These are phyloP conservation scores for Mirounga angustirostris DNA, from an alignment of 2,113 vertebrate genomes.

Conservation along the genomic window DNA sequence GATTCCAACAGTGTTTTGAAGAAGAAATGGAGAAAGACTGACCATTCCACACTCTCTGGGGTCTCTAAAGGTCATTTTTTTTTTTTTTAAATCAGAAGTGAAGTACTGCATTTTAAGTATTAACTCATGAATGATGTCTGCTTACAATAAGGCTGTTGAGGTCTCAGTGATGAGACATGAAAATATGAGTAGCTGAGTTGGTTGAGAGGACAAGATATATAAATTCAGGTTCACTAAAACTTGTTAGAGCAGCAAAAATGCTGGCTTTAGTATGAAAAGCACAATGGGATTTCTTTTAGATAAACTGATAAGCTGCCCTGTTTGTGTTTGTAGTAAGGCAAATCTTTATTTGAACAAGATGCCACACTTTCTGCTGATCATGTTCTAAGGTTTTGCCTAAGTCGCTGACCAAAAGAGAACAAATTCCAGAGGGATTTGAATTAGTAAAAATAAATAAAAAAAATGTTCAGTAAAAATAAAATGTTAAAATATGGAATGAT, in stretches of 20 bases:
- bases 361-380: not conserved
- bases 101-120: slow-evolving; percentile 46
- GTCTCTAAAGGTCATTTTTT: slow-evolving; percentile 17
- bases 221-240: slow-evolving; percentile 72
- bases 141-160: not conserved
- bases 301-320: slow-evolving; percentile 51
- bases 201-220: slow-evolving; percentile 53
- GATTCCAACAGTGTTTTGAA: slow-evolving; percentile 1
- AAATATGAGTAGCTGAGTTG: slow-evolving; percentile 48
- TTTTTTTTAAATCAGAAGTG: not conserved
- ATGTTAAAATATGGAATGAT: not conserved
- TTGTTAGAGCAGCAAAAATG: slow-evolving; percentile 64
- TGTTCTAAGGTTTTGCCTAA: slow-evolving; percentile 57
- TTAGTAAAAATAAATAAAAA: not conserved
- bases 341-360: slow-evolving; percentile 69
- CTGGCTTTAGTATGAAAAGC: slow-evolving; percentile 68
- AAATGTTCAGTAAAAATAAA: not conserved
- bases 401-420: not conserved
- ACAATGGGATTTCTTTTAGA: slow-evolving; percentile 45
- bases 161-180: slow-evolving; percentile 73
- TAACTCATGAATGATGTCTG: slow-evolving; percentile 30
- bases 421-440: not conserved
- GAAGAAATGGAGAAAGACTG: not conserved
- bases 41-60: not conserved
- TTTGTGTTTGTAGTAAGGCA: slow-evolving; percentile 26